phyloP scores from a whole-genome alignment of 2,888 invertebrate genomes.

The Ferdinandea cuprea region DNA sequence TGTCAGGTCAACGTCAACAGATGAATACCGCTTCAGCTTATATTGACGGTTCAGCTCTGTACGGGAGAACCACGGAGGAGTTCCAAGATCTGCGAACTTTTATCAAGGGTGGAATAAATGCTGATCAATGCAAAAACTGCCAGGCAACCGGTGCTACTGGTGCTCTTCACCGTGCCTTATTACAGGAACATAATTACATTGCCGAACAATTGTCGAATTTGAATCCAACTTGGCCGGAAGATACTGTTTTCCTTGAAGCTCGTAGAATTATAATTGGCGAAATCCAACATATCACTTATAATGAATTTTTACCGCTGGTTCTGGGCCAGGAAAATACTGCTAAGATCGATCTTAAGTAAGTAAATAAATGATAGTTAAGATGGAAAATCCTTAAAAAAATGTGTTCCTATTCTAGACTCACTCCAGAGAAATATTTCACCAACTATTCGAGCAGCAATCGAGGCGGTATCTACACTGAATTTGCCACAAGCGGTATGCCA shows the following conservation, averaged over 20 bases:
- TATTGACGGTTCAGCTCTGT: conserved; percentile 92
- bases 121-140: conserved; percentile 87
- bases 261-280: conserved; percentile 90
- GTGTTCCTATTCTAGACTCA: conserved; percentile 83
- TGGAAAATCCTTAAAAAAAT: background rate
- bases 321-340: conserved; percentile 85
- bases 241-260: conserved; percentile 89
- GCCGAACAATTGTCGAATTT: conserved; percentile 87
- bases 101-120: conserved; percentile 88
- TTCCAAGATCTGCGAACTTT: conserved; percentile 88
- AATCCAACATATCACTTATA: conserved; percentile 92
- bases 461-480: conserved; percentile 91
- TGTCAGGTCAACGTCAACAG: conserved; percentile 89
- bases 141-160: conserved; percentile 87
- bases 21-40: conserved; percentile 93
- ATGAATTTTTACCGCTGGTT: conserved; percentile 91
- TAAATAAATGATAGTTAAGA: background rate
- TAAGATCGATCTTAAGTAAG: conserved; percentile 85
- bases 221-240: conserved; percentile 92
- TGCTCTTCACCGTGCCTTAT: conserved; percentile 88
- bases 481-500: conserved; percentile 89
- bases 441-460: conserved; percentile 92
- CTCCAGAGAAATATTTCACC: conserved; percentile 89
- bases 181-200: conserved; percentile 92
- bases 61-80: conserved; percentile 89